These are phyloP conservation scores for Tapirus indicus DNA, from an alignment of 2,797 vertebrate species.

Conservation along the genomic window DNA sequence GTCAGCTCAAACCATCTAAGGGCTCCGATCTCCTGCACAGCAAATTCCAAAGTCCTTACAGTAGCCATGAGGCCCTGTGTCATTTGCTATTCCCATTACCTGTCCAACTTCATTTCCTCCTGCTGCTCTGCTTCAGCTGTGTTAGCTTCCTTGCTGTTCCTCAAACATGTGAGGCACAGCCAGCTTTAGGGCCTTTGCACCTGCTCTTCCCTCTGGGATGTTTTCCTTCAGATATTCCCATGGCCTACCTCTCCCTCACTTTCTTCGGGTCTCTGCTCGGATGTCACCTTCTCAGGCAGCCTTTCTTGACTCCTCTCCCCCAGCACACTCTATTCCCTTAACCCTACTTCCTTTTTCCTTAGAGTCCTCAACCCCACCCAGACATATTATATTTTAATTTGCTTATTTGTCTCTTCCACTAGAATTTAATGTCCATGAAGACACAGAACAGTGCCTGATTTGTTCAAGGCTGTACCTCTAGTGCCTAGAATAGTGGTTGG, in stretches of 20 bases:
- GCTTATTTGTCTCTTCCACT: not conserved
- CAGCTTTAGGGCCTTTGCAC: not conserved
- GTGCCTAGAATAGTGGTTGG: not conserved
- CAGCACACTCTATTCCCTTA: not conserved
- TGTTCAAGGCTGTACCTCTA: not conserved
- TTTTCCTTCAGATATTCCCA: not conserved
- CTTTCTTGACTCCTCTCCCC: not conserved
- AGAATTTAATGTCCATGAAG: not conserved
- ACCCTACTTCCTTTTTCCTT: not conserved
- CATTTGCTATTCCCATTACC: not conserved
- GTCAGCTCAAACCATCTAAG: not conserved
- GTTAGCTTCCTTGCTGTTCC: not conserved
- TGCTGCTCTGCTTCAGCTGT: not conserved
- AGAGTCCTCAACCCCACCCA: not conserved
- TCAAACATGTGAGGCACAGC: not conserved
- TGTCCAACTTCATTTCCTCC: not conserved
- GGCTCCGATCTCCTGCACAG: not conserved
- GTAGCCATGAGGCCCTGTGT: not conserved
- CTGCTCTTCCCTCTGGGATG: not conserved
- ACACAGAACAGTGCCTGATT: not conserved
- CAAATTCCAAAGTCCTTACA: not conserved
- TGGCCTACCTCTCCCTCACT: not conserved
- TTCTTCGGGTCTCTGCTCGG: not conserved
- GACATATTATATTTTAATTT: not conserved
- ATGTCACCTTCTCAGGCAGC: not conserved